These are phyloP conservation scores for Heterodera schachtii DNA, from an alignment of 1,140 invertebrate genomes.

Conservation along the genomic window DNA sequence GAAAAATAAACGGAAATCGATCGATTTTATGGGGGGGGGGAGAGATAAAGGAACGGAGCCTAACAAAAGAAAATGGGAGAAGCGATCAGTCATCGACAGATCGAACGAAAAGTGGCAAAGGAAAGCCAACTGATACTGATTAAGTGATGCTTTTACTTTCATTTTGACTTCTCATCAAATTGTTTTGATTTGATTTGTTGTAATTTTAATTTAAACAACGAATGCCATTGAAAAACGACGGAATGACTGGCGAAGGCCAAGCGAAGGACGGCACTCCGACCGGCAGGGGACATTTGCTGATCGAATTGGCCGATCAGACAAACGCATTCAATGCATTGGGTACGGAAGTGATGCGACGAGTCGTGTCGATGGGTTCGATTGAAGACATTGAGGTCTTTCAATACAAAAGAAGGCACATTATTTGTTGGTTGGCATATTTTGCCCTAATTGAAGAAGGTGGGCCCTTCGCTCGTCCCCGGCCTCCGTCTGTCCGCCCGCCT, in stretches of 20 bases:
- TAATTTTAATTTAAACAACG: too few relatives aligned
- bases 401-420: background rate
- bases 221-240: background rate
- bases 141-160: too few relatives aligned
- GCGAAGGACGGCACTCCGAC: background rate
- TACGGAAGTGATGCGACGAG: background rate
- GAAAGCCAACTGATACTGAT: too few relatives aligned
- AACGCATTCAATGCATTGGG: background rate
- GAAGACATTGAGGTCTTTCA: background rate
- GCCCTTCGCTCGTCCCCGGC: background rate
- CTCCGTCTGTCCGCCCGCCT: background rate
- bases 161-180: too few relatives aligned
- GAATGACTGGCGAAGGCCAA: background rate
- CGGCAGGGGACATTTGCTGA: background rate
- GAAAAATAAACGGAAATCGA: too few relatives aligned
- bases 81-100: too few relatives aligned
- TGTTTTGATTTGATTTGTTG: too few relatives aligned
- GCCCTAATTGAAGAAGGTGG: background rate
- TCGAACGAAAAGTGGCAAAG: too few relatives aligned
- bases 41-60: too few relatives aligned
- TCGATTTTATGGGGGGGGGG: too few relatives aligned
- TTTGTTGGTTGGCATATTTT: background rate
- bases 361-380: background rate
- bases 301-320: background rate
- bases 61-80: too few relatives aligned